phyloP scores from a whole-genome alignment of 2,113 vertebrate genomes.

The Delphinapterus leucas region DNA sequence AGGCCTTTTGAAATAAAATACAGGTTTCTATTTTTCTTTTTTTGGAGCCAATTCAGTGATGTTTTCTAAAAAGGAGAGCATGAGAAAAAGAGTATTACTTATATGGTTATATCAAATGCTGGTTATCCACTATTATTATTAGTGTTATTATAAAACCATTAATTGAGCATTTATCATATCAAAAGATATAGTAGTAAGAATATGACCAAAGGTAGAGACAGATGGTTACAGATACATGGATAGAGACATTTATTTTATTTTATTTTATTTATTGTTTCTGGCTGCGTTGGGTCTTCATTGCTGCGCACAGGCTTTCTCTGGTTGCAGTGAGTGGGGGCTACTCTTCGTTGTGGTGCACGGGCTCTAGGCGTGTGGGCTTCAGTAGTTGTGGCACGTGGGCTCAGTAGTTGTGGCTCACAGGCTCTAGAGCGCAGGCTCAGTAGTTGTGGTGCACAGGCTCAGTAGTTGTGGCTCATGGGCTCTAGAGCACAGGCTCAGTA shows the following conservation, averaged over 20 bases:
- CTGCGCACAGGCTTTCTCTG: no score
- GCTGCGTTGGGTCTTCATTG: no score
- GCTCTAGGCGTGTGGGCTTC: no score
- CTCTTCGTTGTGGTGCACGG: no score
- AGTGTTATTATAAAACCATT: not conserved
- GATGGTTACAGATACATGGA: not conserved
- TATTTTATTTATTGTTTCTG: no score
- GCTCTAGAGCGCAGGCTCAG: no score
- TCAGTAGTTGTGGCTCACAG: no score
- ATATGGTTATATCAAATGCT: not conserved
- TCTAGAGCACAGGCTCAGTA: no score
- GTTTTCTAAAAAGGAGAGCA: not conserved
- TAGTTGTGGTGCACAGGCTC: no score
- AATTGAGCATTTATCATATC: not conserved
- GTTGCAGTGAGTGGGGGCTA: no score
- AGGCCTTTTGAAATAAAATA: slow-evolving; percentile 59
- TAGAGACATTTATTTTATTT: not conserved
- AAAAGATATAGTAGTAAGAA: not conserved
- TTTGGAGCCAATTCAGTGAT: not conserved
- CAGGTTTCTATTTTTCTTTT: slow-evolving; percentile 34
- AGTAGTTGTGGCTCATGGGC: no score
- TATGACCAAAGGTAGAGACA: not conserved
- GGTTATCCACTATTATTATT: not conserved
- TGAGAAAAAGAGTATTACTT: not conserved
- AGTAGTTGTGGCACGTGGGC: no score